Percentiles rank a stretch among this genome's conserved stretches.
These are phyloP conservation scores for Mustela lutreola DNA, from an alignment of 2,113 vertebrate genomes.

Conservation along the genomic window DNA sequence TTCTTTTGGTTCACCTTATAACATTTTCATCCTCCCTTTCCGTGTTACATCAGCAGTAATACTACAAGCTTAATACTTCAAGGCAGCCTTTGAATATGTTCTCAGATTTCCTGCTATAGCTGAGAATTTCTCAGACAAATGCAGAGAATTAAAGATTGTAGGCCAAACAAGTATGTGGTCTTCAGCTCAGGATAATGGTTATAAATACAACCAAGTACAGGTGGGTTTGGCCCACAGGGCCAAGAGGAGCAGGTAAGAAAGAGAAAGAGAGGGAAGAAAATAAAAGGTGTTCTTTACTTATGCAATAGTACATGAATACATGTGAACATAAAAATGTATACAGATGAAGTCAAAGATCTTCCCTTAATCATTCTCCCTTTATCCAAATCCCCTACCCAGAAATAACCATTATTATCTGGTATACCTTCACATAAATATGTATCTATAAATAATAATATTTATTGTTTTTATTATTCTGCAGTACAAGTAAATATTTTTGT, in stretches of 20 bases:
- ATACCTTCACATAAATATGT: neutral
- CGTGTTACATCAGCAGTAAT: neutral
- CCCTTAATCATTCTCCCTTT: neutral
- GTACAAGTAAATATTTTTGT: neutral
- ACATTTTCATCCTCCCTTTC: neutral
- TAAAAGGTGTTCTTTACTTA: neutral
- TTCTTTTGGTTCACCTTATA: constrained; percentile 5
- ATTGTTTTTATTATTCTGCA: constrained; percentile 17
- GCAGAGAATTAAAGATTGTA: neutral
- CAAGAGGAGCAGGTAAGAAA: neutral
- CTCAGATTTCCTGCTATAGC: neutral
- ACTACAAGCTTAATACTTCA: neutral
- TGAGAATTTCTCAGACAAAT: constrained; percentile 25
- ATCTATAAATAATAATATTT: neutral
- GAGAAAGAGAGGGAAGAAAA: neutral
- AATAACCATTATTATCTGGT: neutral
- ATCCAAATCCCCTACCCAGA: neutral
- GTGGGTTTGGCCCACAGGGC: neutral
- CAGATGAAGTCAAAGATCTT: neutral
- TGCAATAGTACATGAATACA: neutral
- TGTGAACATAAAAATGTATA: constrained; percentile 36
- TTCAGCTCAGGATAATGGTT: constrained; percentile 50
- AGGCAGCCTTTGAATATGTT: constrained; percentile 24
- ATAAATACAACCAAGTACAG: neutral
- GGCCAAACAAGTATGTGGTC: neutral